phyloP scores from a whole-genome alignment of 2,888 invertebrate genomes.

The Trichogramma dendrolimi region DNA sequence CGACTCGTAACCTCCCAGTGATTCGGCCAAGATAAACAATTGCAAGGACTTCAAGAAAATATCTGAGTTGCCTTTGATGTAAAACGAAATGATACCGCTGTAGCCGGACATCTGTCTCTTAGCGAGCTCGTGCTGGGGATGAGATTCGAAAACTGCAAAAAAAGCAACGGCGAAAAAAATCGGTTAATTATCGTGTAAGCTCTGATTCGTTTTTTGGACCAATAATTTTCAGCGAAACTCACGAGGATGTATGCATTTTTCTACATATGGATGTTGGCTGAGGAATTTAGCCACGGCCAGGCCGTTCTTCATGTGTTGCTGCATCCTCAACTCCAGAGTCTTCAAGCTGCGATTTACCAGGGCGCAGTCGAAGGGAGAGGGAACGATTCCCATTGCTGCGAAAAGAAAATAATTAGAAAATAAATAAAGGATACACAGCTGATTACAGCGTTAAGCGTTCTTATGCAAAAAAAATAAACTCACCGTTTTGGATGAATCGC shows the following conservation, averaged over 20 bases:
- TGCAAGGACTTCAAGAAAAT: slow-evolving; percentile 73
- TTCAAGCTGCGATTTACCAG: slow-evolving; percentile 90
- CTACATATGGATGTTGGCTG: slow-evolving; percentile 73
- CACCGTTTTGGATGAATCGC: slow-evolving; percentile 84
- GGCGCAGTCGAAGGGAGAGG: slow-evolving; percentile 95
- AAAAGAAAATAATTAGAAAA: slow-evolving; percentile 2
- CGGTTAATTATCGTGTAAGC: not conserved
- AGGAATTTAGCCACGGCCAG: slow-evolving; percentile 76
- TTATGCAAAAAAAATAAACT: slow-evolving; percentile 23
- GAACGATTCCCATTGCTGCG: slow-evolving; percentile 83
- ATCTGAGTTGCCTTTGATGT: slow-evolving; percentile 74
- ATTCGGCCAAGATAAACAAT: slow-evolving; percentile 85
- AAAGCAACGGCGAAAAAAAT: slow-evolving; percentile 8
- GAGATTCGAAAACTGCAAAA: slow-evolving; percentile 67
- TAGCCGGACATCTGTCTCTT: slow-evolving; percentile 79
- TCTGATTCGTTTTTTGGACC: not conserved
- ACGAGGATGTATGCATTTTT: slow-evolving; percentile 80
- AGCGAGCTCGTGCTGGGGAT: slow-evolving; percentile 79
- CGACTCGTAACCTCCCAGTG: slow-evolving; percentile 92
- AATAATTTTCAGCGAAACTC: slow-evolving; percentile 31
- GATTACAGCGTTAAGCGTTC: not conserved
- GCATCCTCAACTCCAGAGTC: slow-evolving; percentile 89
- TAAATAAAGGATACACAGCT: not conserved
- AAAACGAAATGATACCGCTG: slow-evolving; percentile 90
- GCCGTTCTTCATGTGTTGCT: slow-evolving; percentile 77